Evolutionary conservation across 1,140 invertebrate species (phyloP), one percentile per base, ranked within the genome.

Genomic region (Drosophila tropicalis): DNA sequence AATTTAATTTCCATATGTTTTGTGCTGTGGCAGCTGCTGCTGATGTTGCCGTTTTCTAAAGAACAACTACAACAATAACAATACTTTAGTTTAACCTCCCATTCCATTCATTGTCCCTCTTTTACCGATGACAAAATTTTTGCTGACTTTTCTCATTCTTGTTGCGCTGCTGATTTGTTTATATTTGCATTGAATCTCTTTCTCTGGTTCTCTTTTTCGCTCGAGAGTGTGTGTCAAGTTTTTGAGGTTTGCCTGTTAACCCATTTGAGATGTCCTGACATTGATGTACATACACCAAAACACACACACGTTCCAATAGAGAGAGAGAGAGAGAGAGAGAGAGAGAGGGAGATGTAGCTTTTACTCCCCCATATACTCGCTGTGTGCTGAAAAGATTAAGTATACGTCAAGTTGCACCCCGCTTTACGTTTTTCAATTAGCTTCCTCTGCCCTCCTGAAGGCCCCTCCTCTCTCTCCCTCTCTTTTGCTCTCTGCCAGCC

Each of bases 181-280:
- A 89, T 87, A 89, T 87, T 87, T 87, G 84, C 84, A 89, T 87
- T 87, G 84, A 86, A 87, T 87, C 84, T 89, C 17, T 22, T 3
- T 51, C 44, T 51, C 9, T 51, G 17, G 10, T 3, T 70, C 69
- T 70, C 47, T 54, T 66, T 77, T 73, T 67, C 9, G 44, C 17
- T 51, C 44, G 0, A 29, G 44, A 79, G 80, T 84, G 84, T 89
- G 83, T 87, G 84, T 87, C 83, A 87, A 87, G 76, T 89, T 79
- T 70, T 67, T 64, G 47, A 74, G 62, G 65, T 71, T 67, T 70
- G 72, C 73, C 82, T 70, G 83, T 83, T 86, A 83, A 86, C 83
- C 83, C 83, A 79, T 83, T 86, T 83, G 83, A 89, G 70, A 77
- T 76, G 81, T 74, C 74, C 62, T 73, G 79, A 76, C 78, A 81